These are phyloP conservation scores for Hippasteria phrygiana DNA, from an alignment of 53 echinoderm and acorn worm species.

Conservation along the genomic window DNA sequence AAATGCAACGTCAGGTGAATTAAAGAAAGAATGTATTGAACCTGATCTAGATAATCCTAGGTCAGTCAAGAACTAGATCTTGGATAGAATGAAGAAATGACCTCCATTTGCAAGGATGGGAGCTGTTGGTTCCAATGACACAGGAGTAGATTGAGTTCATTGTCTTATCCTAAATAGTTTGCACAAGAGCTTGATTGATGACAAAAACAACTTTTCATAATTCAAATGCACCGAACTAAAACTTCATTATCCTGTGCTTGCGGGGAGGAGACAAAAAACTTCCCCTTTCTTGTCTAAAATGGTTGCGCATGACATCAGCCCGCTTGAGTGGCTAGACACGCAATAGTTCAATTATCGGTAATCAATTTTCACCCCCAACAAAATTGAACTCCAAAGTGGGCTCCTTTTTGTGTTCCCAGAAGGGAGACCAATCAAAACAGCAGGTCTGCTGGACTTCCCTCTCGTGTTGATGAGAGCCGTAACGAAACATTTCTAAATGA, in stretches of 20 bases:
- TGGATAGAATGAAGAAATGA: not conserved
- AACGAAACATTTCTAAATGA: not conserved
- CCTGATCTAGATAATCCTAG: not conserved
- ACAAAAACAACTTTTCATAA: not conserved
- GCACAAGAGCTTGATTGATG: not conserved
- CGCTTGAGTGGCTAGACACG: not conserved
- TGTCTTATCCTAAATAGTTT: not conserved
- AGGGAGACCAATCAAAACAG: not conserved
- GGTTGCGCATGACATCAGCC: constrained; percentile 2
- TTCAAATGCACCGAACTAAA: not conserved
- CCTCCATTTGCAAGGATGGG: too few relatives aligned
- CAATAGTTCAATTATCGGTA: not conserved
- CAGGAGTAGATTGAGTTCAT: not conserved
- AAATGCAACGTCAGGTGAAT: not conserved
- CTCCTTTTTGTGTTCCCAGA: not conserved
- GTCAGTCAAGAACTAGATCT: not conserved
- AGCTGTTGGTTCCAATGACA: too few relatives aligned
- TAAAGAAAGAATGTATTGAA: not conserved
- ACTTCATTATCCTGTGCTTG: not conserved
- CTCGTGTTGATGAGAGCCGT: not conserved
- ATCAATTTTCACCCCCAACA: not conserved
- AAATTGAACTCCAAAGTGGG: not conserved
- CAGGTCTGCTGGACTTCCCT: constrained; percentile 6
- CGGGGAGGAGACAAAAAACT: not conserved
- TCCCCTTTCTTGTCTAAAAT: not conserved